phyloP scores from a whole-genome alignment of 2,888 invertebrate genomes.

The Sarcophaga rosellei region DNA sequence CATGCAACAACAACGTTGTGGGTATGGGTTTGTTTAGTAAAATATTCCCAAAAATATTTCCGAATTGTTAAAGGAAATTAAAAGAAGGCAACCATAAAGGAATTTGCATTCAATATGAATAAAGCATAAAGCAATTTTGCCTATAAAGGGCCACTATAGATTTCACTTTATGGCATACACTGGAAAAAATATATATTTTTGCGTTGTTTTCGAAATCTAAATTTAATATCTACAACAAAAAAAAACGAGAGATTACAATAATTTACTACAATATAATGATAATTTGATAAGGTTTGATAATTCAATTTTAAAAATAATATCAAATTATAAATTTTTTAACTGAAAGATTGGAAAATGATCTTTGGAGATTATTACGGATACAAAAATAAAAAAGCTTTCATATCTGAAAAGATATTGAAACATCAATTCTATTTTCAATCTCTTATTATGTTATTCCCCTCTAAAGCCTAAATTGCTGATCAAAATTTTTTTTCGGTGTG shows the following conservation, averaged over 20 bases:
- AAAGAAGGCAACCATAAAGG: conserved; percentile 42
- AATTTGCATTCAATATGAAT: conserved; percentile 60
- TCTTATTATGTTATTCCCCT: too few relatives aligned
- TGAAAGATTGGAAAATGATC: neutral
- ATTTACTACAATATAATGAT: too few relatives aligned
- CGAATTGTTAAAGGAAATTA: conserved; percentile 54
- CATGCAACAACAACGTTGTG: neutral
- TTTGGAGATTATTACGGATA: too few relatives aligned
- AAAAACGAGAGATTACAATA: neutral
- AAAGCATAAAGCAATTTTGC: conserved; percentile 51
- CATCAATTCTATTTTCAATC: neutral
- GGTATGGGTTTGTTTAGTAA: neutral
- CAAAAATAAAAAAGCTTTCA: too few relatives aligned
- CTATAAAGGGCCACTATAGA: conserved; percentile 37
- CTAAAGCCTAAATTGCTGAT: too few relatives aligned
- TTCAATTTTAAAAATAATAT: neutral
- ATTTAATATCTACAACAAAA: neutral
- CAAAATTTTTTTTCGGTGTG: conserved; percentile 11
- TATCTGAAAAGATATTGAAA: neutral
- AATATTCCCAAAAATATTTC: conserved; percentile 48
- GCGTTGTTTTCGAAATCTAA: neutral
- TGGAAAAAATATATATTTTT: neutral
- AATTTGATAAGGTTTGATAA: neutral
- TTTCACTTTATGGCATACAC: conserved; percentile 17
- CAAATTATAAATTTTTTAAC: too few relatives aligned